Evolutionary conservation across 2,113 vertebrate species (phyloP).

Genomic region (Onychostoma macrolepis): DNA sequence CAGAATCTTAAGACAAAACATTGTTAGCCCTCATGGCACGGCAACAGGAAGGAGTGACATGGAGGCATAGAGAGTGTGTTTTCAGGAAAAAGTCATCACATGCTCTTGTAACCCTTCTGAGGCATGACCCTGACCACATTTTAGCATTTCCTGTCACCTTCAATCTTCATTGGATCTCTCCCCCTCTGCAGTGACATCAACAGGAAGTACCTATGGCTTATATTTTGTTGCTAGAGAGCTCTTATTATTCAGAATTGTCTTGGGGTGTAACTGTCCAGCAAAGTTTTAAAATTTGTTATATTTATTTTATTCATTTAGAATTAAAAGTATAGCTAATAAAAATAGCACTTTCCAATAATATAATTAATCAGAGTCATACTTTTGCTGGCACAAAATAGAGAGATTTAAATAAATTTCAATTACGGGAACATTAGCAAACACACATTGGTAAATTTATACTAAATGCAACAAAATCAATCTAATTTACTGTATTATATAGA

Average conservation of each 20-base stretch:
- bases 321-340: neutral
- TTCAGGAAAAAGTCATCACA: conserved; percentile 27
- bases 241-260: neutral
- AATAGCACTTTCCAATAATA: neutral
- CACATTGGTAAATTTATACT: neutral
- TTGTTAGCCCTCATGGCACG: conserved; percentile 30
- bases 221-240: conserved; percentile 18
- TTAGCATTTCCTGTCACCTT: conserved; percentile 54
- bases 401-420: neutral
- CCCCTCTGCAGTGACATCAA: conserved; percentile 24
- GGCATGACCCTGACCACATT: conserved; percentile 35
- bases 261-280: neutral
- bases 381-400: neutral
- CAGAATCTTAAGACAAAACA: conserved; percentile 31
- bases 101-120: conserved; percentile 8
- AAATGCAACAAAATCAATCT: neutral
- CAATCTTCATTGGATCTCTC: conserved; percentile 36
- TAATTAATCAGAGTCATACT: neutral
- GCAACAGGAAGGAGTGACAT: conserved; percentile 36
- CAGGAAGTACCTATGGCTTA: conserved; percentile 25
- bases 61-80: conserved; percentile 34
- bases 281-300: neutral
- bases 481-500: neutral
- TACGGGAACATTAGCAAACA: neutral
- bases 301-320: neutral